These are phyloP conservation scores for Aphelenchoides avenae DNA, from an alignment of 1,140 invertebrate genomes.

Conservation along the genomic window DNA sequence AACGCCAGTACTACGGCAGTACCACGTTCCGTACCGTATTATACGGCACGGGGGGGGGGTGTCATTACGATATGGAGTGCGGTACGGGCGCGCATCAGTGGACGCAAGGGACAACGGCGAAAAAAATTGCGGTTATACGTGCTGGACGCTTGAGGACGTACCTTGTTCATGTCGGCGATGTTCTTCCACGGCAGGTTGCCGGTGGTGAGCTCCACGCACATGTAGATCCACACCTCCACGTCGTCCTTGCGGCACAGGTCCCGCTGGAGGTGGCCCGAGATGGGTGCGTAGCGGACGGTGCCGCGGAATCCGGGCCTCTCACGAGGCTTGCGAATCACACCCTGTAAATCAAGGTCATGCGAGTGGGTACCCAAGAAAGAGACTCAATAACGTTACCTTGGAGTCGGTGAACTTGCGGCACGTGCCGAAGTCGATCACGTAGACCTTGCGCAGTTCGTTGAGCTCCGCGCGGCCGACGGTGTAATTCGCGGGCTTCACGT, in stretches of 20 bases:
- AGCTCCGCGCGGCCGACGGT: constrained; percentile 40
- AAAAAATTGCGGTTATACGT: too few relatives aligned
- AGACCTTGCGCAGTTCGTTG: constrained; percentile 44
- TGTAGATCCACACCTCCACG: constrained; percentile 45
- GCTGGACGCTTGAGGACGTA: too few relatives aligned
- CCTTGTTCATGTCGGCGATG: too few relatives aligned
- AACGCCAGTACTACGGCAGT: too few relatives aligned
- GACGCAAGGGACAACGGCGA: too few relatives aligned
- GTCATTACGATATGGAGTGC: too few relatives aligned
- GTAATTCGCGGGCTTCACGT: constrained; percentile 49
- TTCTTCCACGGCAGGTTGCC: constrained; percentile 44
- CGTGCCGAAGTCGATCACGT: constrained; percentile 56
- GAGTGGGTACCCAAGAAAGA: too few relatives aligned
- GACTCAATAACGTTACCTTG: too few relatives aligned
- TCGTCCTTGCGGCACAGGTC: constrained; percentile 42
- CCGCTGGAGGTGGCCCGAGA: constrained; percentile 32
- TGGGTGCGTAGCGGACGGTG: constrained; percentile 42
- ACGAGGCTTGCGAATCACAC: constrained; percentile 38
- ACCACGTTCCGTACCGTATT: too few relatives aligned
- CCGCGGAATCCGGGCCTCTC: constrained; percentile 39
- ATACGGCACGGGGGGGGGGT: too few relatives aligned
- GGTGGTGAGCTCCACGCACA: constrained; percentile 37
- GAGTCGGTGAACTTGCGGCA: constrained; percentile 50
- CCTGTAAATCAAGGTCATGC: constrained; percentile 11
- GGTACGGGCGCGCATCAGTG: too few relatives aligned